These are phyloP conservation scores for Melanotaenia boesemani DNA, from an alignment of 2,797 vertebrate species.

Conservation along the genomic window DNA sequence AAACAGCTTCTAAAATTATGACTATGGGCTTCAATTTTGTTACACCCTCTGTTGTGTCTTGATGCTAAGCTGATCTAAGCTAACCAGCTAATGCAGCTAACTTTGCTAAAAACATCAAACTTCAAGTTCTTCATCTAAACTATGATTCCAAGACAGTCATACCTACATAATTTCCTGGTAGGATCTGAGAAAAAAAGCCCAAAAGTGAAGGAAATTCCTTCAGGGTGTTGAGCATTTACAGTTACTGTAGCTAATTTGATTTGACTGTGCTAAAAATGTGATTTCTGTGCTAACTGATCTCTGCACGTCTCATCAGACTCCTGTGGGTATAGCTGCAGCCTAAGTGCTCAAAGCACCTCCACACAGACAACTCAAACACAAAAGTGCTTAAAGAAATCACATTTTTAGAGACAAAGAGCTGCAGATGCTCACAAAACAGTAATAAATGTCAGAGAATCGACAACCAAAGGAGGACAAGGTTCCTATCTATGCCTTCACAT, in stretches of 20 bases:
- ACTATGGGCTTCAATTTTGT: neutral
- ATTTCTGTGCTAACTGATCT: slow-evolving; percentile 56
- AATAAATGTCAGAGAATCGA: neutral
- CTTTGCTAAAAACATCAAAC: neutral
- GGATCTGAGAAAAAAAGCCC: neutral
- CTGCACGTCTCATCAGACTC: slow-evolving; percentile 18
- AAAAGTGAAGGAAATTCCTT: slow-evolving; percentile 4
- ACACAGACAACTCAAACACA: slow-evolving; percentile 25
- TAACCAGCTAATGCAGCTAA: neutral
- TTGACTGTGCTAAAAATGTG: slow-evolving; percentile 36
- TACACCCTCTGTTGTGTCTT: neutral
- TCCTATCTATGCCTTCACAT: neutral
- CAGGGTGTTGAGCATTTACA: slow-evolving; percentile 33
- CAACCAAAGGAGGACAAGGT: neutral
- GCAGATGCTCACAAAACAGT: neutral
- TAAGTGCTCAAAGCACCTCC: slow-evolving; percentile 58
- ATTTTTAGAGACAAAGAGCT: slow-evolving; percentile 40
- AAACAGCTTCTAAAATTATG: neutral
- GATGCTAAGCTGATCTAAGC: slow-evolving; percentile 5
- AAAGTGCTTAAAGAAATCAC: slow-evolving; percentile 41
- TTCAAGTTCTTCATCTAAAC: neutral
- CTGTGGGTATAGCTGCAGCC: slow-evolving; percentile 46
- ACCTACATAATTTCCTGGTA: neutral
- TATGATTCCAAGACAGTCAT: neutral
- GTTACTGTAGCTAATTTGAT: slow-evolving; percentile 53